phyloP scores from a whole-genome alignment of 2,797 vertebrate genomes.

The Sebastolobus altivelis region DNA sequence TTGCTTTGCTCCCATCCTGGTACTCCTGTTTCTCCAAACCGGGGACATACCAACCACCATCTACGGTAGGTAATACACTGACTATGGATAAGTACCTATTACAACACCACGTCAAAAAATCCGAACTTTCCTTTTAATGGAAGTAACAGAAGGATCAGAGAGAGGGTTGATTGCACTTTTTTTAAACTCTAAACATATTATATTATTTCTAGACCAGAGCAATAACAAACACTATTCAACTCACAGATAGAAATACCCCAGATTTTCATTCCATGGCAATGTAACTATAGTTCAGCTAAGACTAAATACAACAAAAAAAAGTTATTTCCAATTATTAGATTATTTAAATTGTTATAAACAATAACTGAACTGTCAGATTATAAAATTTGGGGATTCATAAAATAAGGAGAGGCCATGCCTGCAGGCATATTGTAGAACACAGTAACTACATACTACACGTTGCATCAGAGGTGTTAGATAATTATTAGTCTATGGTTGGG shows the following conservation, averaged over 20 bases:
- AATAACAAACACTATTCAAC: neutral
- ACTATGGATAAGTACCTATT: no score
- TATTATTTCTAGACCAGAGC: neutral
- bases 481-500: neutral
- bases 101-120: neutral
- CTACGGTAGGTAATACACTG: neutral
- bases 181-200: neutral
- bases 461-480: neutral
- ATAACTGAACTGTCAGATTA: neutral
- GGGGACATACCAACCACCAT: neutral
- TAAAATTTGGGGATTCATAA: neutral
- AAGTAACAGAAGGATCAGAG: neutral
- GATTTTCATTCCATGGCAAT: neutral
- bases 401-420: neutral
- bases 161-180: neutral
- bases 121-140: neutral
- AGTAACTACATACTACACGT: neutral
- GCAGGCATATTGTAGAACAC: conserved; percentile 4
- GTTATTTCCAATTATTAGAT: neutral
- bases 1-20: neutral
- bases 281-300: neutral
- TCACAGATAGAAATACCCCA: neutral
- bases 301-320: neutral
- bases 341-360: neutral
- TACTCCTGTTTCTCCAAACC: neutral